A percentile compares a stretch with the other conserved stretches of the same genome.
phyloP scores from a whole-genome alignment of 2,797 vertebrate species.

The Coreius guichenoti region DNA sequence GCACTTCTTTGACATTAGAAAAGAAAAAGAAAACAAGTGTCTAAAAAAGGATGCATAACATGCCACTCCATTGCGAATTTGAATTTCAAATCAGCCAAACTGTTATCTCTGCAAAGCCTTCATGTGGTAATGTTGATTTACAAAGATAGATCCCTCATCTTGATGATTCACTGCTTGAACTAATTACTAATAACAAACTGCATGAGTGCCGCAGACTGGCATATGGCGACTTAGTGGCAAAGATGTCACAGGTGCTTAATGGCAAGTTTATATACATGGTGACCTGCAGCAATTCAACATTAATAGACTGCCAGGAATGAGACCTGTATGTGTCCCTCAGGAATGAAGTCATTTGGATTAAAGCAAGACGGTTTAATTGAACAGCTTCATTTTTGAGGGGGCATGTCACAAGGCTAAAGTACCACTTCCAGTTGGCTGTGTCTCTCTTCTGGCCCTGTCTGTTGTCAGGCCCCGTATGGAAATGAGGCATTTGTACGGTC shows the following conservation, averaged over 20 bases:
- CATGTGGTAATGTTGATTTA: background rate
- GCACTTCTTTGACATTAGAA: background rate
- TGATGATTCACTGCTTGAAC: conserved; percentile 18
- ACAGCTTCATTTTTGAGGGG: conserved; percentile 4
- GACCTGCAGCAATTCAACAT: conserved; percentile 11
- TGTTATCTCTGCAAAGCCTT: background rate
- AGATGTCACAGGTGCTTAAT: conserved; percentile 21
- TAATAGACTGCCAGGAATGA: conserved; percentile 13
- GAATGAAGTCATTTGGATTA: conserved; percentile 36
- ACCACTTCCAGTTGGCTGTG: conserved; percentile 11
- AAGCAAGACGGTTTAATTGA: conserved; percentile 36
- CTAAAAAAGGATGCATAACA: background rate
- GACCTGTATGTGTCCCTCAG: conserved; percentile 22
- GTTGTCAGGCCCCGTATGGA: conserved; percentile 67
- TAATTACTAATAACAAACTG: conserved; percentile 40
- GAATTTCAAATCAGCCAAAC: conserved; percentile 13
- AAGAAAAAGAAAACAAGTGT: background rate
- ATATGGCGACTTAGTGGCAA: background rate
- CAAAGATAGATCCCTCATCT: conserved; percentile 18
- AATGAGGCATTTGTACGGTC: conserved; percentile 82
- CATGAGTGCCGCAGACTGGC: background rate
- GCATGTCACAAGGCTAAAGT: conserved; percentile 33
- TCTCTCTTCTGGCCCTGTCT: conserved; percentile 29
- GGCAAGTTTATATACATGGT: conserved; percentile 1
- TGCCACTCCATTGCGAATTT: background rate